Percentiles rank a stretch among this genome's conserved stretches.
Evolutionary conservation across 2,888 invertebrate species (phyloP).

Genomic region (Mythimna pallens): DNA sequence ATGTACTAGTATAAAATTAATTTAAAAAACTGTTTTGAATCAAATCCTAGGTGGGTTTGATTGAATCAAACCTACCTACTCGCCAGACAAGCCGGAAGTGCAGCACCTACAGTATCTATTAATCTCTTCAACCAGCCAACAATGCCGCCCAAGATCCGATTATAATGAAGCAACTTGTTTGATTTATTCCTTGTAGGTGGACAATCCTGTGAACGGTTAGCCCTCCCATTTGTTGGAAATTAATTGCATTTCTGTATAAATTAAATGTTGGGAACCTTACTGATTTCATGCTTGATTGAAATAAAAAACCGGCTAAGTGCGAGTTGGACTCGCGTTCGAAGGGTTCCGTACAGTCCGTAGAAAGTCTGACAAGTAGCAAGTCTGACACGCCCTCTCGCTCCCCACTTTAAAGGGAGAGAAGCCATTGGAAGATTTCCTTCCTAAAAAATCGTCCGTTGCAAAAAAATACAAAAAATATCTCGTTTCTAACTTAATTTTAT

Average conservation of each 20-base stretch:
- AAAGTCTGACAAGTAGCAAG: no score
- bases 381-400: no score
- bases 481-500: no score
- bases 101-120: slow-evolving; percentile 21
- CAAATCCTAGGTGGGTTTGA: not conserved
- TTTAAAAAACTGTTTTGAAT: not conserved
- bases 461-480: no score
- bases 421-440: no score
- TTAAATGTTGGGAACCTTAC: slow-evolving; percentile 33
- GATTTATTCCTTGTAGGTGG: slow-evolving; percentile 61
- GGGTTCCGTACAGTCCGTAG: no score
- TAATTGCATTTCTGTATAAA: slow-evolving; percentile 52
- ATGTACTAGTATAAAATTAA: not conserved
- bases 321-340: no score
- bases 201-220: slow-evolving; percentile 42
- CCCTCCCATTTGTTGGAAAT: slow-evolving; percentile 52
- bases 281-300: slow-evolving; percentile 17
- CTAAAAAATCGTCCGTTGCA: no score
- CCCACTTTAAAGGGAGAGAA: no score
- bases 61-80: not conserved
- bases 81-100: slow-evolving; percentile 27
- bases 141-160: slow-evolving; percentile 41
- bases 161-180: slow-evolving; percentile 57
- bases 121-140: slow-evolving; percentile 34
- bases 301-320: not conserved